Evolutionary conservation across 2,888 invertebrate species (phyloP).

Genomic region (Eristalinus sepulchralis): DNA sequence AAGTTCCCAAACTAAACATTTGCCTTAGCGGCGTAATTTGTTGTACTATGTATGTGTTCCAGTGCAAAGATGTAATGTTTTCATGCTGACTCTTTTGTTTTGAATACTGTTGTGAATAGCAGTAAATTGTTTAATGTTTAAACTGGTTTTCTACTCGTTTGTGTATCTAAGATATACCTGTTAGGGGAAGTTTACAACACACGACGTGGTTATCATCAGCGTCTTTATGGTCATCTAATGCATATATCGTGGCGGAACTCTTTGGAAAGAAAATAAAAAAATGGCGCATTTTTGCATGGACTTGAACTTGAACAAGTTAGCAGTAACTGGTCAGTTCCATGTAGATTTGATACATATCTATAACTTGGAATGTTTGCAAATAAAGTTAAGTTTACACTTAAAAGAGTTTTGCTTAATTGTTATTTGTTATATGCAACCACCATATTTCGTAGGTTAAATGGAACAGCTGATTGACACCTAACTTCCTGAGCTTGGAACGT

Average conservation of each 20-base stretch:
- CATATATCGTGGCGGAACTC: not conserved
- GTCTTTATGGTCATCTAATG: not conserved
- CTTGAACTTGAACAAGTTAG: not conserved
- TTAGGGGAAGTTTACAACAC: not conserved
- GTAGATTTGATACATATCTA: too few species aligned
- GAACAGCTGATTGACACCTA: too few species aligned
- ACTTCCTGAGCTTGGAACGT: too few species aligned
- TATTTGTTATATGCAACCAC: too few species aligned
- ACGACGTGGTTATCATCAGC: not conserved
- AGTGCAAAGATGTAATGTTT: not conserved
- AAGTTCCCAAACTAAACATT: not conserved
- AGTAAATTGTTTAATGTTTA: not conserved
- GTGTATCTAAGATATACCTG: not conserved
- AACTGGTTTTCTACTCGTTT: not conserved
- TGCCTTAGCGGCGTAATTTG: not conserved
- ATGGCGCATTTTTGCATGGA: not conserved
- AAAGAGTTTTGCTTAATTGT: too few species aligned
- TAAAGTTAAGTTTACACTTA: too few species aligned
- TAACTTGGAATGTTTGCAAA: too few species aligned
- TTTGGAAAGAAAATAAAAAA: not conserved
- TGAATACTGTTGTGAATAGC: not conserved
- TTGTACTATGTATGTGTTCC: not conserved
- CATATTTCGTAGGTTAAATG: too few species aligned
- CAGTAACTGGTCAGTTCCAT: too few species aligned
- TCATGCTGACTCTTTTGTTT: not conserved